Percentiles rank a stretch among this genome's conserved stretches.
phyloP scores from a whole-genome alignment of 2,113 vertebrate genomes.

The Egretta garzetta region DNA sequence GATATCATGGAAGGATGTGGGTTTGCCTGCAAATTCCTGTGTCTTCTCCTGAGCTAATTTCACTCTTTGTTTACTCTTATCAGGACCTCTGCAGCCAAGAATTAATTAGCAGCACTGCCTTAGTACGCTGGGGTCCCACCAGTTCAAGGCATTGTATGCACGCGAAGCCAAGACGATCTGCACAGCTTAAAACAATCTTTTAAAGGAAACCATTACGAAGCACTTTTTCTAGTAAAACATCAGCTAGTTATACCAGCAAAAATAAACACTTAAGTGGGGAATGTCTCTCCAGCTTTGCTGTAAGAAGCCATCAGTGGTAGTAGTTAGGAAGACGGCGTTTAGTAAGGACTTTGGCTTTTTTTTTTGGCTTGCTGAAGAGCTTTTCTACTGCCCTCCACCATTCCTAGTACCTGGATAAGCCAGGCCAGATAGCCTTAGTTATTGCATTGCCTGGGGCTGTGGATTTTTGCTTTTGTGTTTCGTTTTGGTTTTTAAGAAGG shows the following conservation, averaged over 20 bases:
- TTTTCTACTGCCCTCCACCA: not conserved
- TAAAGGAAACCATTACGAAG: conserved; percentile 19
- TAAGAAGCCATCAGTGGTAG: not conserved
- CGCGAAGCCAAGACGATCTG: conserved; percentile 28
- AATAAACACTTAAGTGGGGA: not conserved
- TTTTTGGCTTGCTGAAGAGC: not conserved
- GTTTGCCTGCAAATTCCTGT: conserved; percentile 28
- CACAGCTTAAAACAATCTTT: not conserved
- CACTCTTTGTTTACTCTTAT: conserved; percentile 65
- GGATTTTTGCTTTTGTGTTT: not conserved
- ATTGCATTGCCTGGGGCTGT: not conserved
- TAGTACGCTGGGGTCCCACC: not conserved
- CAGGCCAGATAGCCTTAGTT: not conserved
- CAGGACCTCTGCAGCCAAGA: conserved; percentile 52
- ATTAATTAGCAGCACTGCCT: conserved; percentile 38
- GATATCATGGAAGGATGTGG: conserved; percentile 60
- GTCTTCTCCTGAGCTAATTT: conserved; percentile 59
- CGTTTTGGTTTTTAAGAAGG: not conserved
- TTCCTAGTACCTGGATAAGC: not conserved
- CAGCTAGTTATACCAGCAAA: conserved; percentile 16
- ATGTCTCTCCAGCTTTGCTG: not conserved
- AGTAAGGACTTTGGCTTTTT: rapidly evolving
- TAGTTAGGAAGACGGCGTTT: not conserved
- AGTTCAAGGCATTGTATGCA: conserved; percentile 19
- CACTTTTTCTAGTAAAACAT: not conserved